Percentiles rank a stretch among this genome's conserved stretches.
Evolutionary conservation across 2,113 vertebrate species (phyloP).

Genomic region (Mustelus asterias): DNA sequence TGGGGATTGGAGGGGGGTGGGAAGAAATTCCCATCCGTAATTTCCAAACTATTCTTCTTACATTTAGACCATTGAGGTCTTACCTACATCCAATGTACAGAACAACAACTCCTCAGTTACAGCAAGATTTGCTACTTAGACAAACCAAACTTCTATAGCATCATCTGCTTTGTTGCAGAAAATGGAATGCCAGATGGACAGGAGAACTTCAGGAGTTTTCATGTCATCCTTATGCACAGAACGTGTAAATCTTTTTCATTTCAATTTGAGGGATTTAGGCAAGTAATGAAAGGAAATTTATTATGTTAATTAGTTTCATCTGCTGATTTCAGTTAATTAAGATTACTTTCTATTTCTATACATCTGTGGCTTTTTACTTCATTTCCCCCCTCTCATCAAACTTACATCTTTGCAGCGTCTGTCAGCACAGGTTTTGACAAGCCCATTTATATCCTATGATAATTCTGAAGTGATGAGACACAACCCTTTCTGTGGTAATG

Average conservation of each 20-base stretch:
- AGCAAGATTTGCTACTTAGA: not conserved
- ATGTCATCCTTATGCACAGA: not conserved
- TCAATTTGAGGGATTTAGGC: not conserved
- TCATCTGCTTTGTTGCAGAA: not conserved
- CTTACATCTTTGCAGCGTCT: not conserved
- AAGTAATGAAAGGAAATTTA: not conserved
- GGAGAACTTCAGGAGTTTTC: not conserved
- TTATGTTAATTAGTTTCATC: not conserved
- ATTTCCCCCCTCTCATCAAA: not conserved
- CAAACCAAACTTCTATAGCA: not conserved
- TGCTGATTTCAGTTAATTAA: not conserved
- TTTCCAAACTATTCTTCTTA: not conserved
- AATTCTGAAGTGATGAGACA: not conserved
- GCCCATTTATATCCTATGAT: not conserved
- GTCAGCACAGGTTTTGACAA: not conserved
- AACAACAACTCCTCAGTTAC: not conserved
- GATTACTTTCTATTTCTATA: not conserved
- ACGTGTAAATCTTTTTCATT: not conserved
- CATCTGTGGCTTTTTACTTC: not conserved
- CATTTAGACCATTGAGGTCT: not conserved
- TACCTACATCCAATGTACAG: not conserved
- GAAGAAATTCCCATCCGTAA: too few species aligned
- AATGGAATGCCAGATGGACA: not conserved
- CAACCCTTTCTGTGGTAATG: not conserved
- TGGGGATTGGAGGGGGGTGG: too few species aligned